phyloP scores from a whole-genome alignment of 2,797 vertebrate genomes.

The Threskiornis aethiopicus region DNA sequence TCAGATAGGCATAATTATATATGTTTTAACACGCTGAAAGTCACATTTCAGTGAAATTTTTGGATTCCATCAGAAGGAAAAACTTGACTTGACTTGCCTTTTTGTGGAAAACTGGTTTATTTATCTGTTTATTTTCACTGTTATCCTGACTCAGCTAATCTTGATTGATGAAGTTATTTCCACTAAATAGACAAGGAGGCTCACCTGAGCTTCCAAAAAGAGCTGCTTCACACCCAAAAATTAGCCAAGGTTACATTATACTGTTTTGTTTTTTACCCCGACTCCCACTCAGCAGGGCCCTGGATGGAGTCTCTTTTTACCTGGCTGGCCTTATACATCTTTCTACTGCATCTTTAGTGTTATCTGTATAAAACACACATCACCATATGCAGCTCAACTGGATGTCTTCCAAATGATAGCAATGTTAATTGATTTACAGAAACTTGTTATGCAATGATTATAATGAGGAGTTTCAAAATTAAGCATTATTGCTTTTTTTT shows the following conservation, averaged over 20 bases:
- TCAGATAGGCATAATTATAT: not conserved
- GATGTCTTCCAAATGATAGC: not conserved
- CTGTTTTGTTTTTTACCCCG: not conserved
- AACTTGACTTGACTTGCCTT: not conserved
- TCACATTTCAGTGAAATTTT: not conserved
- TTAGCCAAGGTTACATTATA: not conserved
- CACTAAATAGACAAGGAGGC: not conserved
- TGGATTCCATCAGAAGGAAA: not conserved
- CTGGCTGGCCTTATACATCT: not conserved
- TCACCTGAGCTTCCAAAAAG: not conserved
- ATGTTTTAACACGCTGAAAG: not conserved
- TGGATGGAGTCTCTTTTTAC: not conserved
- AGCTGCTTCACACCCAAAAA: not conserved
- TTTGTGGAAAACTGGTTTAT: not conserved
- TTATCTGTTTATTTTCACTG: not conserved
- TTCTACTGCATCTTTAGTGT: not conserved
- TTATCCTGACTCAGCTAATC: not conserved
- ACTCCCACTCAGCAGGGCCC: not conserved
- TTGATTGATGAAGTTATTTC: not conserved
- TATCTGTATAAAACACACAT: not conserved
- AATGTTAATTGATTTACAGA: not conserved
- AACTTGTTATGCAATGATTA: not conserved
- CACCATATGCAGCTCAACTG: not conserved
- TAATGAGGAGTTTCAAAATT: not conserved
- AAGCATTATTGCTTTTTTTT: not conserved